Base-by-base conservation (phyloP, 1,140 invertebrate genomes). In the Grapholita molesta region DNA sequence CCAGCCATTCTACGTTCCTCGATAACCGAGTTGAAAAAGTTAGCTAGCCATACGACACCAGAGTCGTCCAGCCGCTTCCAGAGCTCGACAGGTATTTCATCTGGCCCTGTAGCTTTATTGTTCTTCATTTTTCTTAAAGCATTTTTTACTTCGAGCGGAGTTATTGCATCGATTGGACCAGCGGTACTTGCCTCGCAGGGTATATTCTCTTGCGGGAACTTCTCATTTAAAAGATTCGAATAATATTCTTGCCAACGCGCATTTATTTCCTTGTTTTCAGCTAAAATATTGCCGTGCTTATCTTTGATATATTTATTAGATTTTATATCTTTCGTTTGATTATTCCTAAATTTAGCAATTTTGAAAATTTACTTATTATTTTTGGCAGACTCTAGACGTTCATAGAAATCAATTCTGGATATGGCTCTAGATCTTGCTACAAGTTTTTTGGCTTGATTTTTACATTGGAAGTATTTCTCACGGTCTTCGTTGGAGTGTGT, bases 181-280 rank as follows among this genome's bases (percentile, higher is more conserved):
- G 18, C 2, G 5, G 8, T 6, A 30, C 30, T 11, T 18, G 5
- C 1, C 23, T 2, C 3, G 3, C 7, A 2, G 12, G 11, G 0
- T n/a, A 33, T 12, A 0, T 8, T n/a, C 23, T 65, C n/a, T 15
- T 30, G 32, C 25, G 69, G 72, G 32, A 73, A 73, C 32, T 70
- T 66, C 25, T 67, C 66, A 42, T 71, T 74, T 7, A 25, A 24
- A 70, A 74, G 71, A 30, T 69, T 66, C 28, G 55, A 64, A 0
- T 21, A 71, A 57, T 66, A 24, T 53, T 25, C 64, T 6, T n/a
- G 11, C 73, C 66, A 70, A 25, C 67, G 48, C 4, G 55, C 25
- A 9, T 65, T 69, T 3, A 67, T 66, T 23, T 74, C 64, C 21
- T 70, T 64, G 28, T 70, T 25, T 23, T 4, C 7, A 5, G 65